These are phyloP conservation scores for Drosophila tropicalis DNA, from an alignment of 1,140 invertebrate species.

Conservation along the genomic window DNA sequence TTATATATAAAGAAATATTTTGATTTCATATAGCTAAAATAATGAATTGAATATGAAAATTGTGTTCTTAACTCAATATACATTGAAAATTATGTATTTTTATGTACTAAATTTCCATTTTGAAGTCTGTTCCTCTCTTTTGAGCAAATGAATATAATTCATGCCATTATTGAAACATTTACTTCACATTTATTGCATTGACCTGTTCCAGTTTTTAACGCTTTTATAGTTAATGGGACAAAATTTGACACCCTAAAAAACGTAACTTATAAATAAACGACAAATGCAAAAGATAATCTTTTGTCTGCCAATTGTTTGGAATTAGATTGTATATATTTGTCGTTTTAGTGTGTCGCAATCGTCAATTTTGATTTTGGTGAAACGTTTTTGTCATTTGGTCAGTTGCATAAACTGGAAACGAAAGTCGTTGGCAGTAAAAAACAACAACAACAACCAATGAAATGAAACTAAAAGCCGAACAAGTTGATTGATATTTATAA, in stretches of 20 bases:
- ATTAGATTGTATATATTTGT: slow-evolving; percentile 6
- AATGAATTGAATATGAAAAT: too few species aligned
- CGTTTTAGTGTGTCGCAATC: slow-evolving; percentile 10
- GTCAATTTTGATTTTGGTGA: slow-evolving; percentile 44
- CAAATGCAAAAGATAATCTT: neutral
- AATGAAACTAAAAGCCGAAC: slow-evolving; percentile 23
- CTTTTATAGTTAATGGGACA: too few species aligned
- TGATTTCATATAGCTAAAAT: too few species aligned
- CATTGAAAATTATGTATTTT: too few species aligned
- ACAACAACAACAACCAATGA: slow-evolving; percentile 15
- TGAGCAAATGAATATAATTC: too few species aligned
- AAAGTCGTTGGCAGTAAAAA: slow-evolving; percentile 39
- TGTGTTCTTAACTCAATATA: too few species aligned
- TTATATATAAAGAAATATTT: too few species aligned
- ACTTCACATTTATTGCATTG: too few species aligned
- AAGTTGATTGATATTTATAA: slow-evolving; percentile 42
- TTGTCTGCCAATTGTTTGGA: neutral
- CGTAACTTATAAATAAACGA: neutral
- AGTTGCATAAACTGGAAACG: slow-evolving; percentile 58
- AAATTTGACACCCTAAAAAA: neutral
- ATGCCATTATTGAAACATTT: too few species aligned
- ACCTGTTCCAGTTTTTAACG: too few species aligned
- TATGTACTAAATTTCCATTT: too few species aligned
- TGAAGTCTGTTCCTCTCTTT: too few species aligned
- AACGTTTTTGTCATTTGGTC: slow-evolving; percentile 43